Evolutionary conservation across 2,888 invertebrate species (phyloP).

Genomic region (Callyntrura sp.): DNA sequence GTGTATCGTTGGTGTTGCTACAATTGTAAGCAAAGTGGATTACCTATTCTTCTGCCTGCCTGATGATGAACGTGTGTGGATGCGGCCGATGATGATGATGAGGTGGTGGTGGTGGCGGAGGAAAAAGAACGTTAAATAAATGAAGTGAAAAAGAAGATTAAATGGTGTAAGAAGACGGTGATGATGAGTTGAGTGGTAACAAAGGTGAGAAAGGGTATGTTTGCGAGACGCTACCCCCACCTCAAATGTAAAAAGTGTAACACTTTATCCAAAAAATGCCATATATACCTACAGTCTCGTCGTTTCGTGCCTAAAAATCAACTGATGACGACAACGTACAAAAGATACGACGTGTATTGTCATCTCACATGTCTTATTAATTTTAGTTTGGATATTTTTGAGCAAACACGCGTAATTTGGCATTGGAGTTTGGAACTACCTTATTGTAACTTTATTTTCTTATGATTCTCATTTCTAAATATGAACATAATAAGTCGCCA

Average conservation of each 20-base stretch:
- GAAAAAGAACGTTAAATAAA: constrained; percentile 33
- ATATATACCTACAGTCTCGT: not conserved
- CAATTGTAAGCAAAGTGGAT: constrained; percentile 17
- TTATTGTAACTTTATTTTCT: not conserved
- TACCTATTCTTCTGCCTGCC: not conserved
- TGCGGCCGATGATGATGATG: constrained; percentile 3
- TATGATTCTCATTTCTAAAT: not conserved
- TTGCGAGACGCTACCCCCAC: constrained; percentile 39
- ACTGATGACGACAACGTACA: not conserved
- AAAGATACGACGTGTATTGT: not conserved
- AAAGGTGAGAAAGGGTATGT: constrained; percentile 70
- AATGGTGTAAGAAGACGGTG: constrained; percentile 43
- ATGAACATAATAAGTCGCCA: not conserved
- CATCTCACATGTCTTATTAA: constrained; percentile 4
- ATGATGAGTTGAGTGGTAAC: constrained; percentile 39
- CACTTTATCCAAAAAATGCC: constrained; percentile 29
- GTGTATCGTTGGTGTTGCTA: not conserved
- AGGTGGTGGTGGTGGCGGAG: constrained; percentile 27
- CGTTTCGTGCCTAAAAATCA: constrained; percentile 40
- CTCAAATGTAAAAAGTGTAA: constrained; percentile 23
- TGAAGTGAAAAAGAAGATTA: constrained; percentile 59
- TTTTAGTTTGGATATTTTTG: constrained; percentile 31
- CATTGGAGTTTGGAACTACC: not conserved
- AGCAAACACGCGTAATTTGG: not conserved
- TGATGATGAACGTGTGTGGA: not conserved